These are phyloP conservation scores for Heteronetta atricapilla DNA, from an alignment of 2,113 vertebrate genomes.

Conservation along the genomic window DNA sequence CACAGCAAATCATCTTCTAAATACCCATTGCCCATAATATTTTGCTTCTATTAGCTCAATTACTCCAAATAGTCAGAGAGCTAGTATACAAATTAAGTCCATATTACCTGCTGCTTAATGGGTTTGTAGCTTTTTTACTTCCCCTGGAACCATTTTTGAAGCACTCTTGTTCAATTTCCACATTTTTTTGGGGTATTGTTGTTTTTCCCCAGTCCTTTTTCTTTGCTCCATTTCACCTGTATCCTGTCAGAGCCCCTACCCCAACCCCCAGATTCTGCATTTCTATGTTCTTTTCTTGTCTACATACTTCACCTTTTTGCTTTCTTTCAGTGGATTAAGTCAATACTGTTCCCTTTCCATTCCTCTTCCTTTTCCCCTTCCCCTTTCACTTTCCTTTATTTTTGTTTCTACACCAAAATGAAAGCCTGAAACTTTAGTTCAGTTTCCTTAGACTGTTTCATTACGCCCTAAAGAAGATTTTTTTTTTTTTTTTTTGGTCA, in stretches of 20 bases:
- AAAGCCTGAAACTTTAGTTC: not conserved
- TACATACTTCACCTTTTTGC: accelerated
- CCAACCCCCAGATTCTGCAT: not conserved
- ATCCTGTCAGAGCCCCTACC: not conserved
- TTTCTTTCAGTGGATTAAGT: not conserved
- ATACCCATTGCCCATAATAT: not conserved
- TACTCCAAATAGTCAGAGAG: not conserved
- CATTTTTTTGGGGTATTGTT: not conserved
- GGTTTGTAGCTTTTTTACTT: not conserved
- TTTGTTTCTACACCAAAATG: not conserved
- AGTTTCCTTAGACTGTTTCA: not conserved
- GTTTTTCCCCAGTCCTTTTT: not conserved
- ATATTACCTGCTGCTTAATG: not conserved
- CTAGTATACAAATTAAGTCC: not conserved
- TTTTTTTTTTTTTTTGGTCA: not conserved
- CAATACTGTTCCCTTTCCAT: not conserved
- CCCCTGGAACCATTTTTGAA: not conserved
- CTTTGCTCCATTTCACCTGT: not conserved
- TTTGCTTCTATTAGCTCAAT: not conserved
- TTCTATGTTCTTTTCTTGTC: not conserved
- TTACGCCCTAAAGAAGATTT: not conserved
- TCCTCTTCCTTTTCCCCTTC: too few species aligned
- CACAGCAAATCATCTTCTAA: not conserved
- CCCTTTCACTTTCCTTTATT: not conserved
- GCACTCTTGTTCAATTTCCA: not conserved